Percentiles rank a stretch among this genome's conserved stretches.
These are phyloP conservation scores for Tragelaphus scriptus DNA, from an alignment of 2,113 vertebrate genomes.

Conservation along the genomic window DNA sequence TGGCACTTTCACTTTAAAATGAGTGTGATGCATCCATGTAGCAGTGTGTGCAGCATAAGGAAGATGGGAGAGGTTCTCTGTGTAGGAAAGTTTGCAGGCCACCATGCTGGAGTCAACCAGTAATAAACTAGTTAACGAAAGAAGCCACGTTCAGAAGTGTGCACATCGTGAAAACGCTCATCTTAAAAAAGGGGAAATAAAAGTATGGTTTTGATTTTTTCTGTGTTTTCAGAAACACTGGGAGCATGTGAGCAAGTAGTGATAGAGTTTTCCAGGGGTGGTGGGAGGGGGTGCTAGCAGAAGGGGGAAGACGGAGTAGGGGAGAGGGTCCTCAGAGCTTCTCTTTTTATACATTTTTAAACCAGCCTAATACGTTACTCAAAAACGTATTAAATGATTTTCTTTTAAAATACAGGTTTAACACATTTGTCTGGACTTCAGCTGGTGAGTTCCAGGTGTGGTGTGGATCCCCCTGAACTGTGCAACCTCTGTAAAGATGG, in stretches of 20 bases:
- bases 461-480: neutral
- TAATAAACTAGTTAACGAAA: neutral
- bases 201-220: neutral
- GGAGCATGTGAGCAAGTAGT: neutral
- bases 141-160: neutral
- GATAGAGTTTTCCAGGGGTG: neutral
- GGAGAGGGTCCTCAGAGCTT: neutral
- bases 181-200: neutral
- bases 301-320: no score
- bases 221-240: neutral
- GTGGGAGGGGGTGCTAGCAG: rapidly evolving
- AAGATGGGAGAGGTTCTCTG: rapidly evolving
- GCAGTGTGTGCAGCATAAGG: rapidly evolving
- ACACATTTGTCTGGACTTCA: neutral
- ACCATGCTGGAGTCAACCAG: neutral
- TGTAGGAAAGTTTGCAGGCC: rapidly evolving
- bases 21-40: rapidly evolving
- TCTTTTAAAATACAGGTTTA: neutral
- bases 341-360: neutral
- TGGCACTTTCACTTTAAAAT: neutral
- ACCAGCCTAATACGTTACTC: neutral
- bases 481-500: neutral
- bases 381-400: neutral
- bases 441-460: neutral
- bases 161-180: neutral